phyloP scores from a whole-genome alignment of 2,797 vertebrate genomes.

The Labeo calbasu region DNA sequence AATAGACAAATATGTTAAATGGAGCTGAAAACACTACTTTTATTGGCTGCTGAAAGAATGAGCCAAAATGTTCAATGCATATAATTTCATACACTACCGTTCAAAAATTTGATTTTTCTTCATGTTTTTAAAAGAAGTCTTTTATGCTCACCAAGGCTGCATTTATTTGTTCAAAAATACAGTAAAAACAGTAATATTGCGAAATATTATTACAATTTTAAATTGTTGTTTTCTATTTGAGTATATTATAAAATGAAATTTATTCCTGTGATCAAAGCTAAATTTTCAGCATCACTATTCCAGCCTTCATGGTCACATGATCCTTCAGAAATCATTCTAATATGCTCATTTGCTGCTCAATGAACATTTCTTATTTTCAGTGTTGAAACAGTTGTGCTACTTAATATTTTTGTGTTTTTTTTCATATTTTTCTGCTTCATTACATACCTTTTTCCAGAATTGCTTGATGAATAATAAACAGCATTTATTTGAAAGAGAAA shows the following conservation, averaged over 20 bases:
- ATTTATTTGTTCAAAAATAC: neutral
- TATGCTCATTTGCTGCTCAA: neutral
- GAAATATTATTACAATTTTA: neutral
- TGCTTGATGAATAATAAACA: too few species aligned
- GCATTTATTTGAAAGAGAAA: too few species aligned
- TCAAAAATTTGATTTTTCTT: too few species aligned
- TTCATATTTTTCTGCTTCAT: too few species aligned
- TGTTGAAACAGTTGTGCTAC: neutral
- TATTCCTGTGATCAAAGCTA: neutral
- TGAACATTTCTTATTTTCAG: neutral
- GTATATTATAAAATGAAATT: neutral
- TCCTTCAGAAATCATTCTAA: neutral
- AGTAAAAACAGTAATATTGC: neutral
- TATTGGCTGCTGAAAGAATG: neutral
- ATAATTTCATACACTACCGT: neutral
- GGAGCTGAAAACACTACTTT: neutral
- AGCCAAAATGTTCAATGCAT: neutral
- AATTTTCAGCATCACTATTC: neutral
- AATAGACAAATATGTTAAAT: neutral
- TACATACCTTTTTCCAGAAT: neutral
- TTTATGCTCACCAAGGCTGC: neutral
- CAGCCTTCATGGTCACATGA: neutral
- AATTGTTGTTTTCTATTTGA: neutral
- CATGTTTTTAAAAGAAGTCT: too few species aligned
- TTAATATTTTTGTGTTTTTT: too few species aligned